Conservation (phyloP, 2,888 invertebrate genomes). For the Leucozona laternaria region DNA sequence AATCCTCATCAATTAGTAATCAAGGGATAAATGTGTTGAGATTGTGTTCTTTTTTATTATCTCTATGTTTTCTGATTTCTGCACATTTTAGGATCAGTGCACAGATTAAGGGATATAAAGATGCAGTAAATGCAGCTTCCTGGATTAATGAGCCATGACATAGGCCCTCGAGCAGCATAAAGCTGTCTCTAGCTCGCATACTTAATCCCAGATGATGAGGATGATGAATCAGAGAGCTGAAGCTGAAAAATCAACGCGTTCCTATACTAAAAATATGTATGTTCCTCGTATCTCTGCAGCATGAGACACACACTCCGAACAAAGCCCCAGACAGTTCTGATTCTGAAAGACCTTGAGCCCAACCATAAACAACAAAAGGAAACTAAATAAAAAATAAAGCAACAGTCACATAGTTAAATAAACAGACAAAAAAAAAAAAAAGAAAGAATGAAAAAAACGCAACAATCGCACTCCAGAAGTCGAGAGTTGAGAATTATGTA, state of each 20-base stretch:
- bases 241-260: conserved; percentile 37
- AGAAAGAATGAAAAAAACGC: conserved; percentile 11
- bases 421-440: conserved; percentile 3
- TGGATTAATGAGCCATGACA: conserved; percentile 54
- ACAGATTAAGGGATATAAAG: conserved; percentile 34
- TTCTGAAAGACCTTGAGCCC: conserved; percentile 71
- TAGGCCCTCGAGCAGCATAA: conserved; percentile 16
- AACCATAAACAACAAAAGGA: conserved; percentile 56
- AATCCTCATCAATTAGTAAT: conserved; percentile 73
- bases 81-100: conserved; percentile 50
- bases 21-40: conserved; percentile 61
- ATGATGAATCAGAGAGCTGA: conserved; percentile 64
- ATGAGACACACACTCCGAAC: conserved; percentile 31
- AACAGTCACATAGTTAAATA: conserved; percentile 12
- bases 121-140: conserved; percentile 69
- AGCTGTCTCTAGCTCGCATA: conserved; percentile 38
- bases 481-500: conserved; percentile 34
- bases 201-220: conserved; percentile 64
- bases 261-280: conserved; percentile 10
- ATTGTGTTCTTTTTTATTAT: background rate
- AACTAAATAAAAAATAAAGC: conserved; percentile 16
- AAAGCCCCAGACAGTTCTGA: conserved; percentile 64
- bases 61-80: background rate
- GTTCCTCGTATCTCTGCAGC: conserved; percentile 30
- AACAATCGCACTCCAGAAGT: conserved; percentile 50